A percentile compares a stretch with the other conserved stretches of the same genome.
Evolutionary conservation across 2,113 vertebrate species (phyloP).

Genomic region (Syngnathus floridae): DNA sequence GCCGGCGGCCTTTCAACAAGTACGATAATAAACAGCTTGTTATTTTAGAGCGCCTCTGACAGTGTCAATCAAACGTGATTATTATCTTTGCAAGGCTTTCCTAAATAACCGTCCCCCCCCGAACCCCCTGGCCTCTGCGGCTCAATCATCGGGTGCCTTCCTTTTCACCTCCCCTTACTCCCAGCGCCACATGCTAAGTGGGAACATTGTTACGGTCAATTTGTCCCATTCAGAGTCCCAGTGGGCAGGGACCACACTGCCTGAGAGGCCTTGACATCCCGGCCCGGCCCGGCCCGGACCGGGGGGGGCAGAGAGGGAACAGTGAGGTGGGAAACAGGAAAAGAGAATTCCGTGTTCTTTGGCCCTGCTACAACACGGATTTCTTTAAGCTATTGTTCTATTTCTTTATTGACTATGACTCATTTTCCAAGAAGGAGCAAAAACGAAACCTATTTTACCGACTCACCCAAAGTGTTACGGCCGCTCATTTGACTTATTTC

Average conservation of each 20-base stretch:
- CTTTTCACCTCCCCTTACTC: conserved; percentile 66
- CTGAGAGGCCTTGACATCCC: conserved; percentile 67
- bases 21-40: neutral
- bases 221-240: conserved; percentile 74
- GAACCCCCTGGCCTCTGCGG: neutral
- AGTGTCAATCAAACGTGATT: neutral
- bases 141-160: conserved; percentile 56
- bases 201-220: conserved; percentile 76
- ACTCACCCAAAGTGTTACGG: neutral
- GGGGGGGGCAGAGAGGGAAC: conserved; percentile 9
- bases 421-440: conserved; percentile 8
- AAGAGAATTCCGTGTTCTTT: conserved; percentile 19
- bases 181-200: conserved; percentile 70
- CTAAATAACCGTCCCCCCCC: neutral
- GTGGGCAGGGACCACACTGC: conserved; percentile 69
- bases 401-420: neutral
- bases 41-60: neutral
- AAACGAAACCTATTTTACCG: neutral
- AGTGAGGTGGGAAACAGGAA: conserved; percentile 1
- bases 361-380: neutral
- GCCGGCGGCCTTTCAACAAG: neutral
- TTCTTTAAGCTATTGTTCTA: neutral
- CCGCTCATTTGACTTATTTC: neutral
- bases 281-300: conserved; percentile 35
- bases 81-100: neutral